Base-by-base conservation (phyloP, 2,113 vertebrate species). In the Tragelaphus scriptus region DNA sequence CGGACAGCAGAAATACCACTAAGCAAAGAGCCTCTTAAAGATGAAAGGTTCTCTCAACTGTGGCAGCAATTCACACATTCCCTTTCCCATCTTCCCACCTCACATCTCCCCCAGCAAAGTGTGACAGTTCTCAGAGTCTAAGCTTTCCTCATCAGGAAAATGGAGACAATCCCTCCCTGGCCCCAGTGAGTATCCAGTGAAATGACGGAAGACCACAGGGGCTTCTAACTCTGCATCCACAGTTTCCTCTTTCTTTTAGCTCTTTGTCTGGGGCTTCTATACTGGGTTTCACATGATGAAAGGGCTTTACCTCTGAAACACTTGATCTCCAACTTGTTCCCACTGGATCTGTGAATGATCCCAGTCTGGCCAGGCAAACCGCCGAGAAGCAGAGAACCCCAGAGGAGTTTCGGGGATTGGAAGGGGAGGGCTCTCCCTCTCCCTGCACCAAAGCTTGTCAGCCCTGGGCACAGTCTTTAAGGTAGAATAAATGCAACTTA, bases 401-500 rank as follows among this genome's bases (percentile, higher is more conserved):
- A 16, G 15, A 3, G n/a, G 81, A 19, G 65, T 1, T 16, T 9
- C 44, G 4, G 2, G 51, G 32, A 25, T 25, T 61, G 58, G 25
- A 59, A 90, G 47, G 19, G 61, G 9, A 84, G 15, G 10, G 32
- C 8, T 0, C 1, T 1, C 47, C 25, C 8, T 0, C 1, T 1
- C 47, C 25, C 11, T 16, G 12, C 0, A 87, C 2, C 7, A 4
- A 9, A 71, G 82, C 6, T 10, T 77, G n/a, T 65, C 40, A 21
- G n/a, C 58, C 26, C 47, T 23, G 28, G 17, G 21, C 5, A 36
- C 5, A 21, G 36, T 15, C 13, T 25, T 49, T 44, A 44, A 32
- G 21, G 71, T 61, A 12, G 28, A 94, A 92, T 89, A 51, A 14
- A 6, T 7, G 21, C 14, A 68, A 93, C 99, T 98, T 92, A 99